Percentiles rank a stretch among this genome's conserved stretches.
Evolutionary conservation across 1,140 invertebrate genomes (phyloP).

Genomic region (Apis dorsata): DNA sequence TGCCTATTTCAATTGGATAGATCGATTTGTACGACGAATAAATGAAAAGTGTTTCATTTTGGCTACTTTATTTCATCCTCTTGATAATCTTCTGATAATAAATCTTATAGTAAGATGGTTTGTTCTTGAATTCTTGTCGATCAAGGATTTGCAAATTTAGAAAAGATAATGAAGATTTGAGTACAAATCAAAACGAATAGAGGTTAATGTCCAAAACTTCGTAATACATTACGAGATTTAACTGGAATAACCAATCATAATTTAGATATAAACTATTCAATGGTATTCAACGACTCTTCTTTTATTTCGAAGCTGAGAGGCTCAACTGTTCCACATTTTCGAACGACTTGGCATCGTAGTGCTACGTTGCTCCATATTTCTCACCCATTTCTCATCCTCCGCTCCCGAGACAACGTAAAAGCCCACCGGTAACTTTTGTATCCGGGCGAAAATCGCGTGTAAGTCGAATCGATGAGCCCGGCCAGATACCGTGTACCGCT

Average conservation of each 20-base stretch:
- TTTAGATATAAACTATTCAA: neutral
- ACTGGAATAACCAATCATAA: too few relatives aligned
- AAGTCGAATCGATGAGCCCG: conserved; percentile 61
- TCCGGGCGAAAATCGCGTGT: conserved; percentile 55
- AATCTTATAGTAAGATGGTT: too few relatives aligned
- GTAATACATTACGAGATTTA: too few relatives aligned
- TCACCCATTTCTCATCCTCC: neutral
- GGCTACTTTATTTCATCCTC: neutral
- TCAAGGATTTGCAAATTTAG: too few relatives aligned
- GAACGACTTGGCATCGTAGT: neutral
- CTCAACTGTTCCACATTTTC: neutral
- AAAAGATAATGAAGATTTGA: too few relatives aligned
- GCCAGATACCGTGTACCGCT: conserved; percentile 44
- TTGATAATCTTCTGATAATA: neutral
- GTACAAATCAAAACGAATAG: too few relatives aligned
- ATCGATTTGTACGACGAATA: neutral
- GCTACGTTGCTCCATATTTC: neutral
- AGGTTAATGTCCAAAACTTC: too few relatives aligned
- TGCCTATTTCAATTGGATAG: neutral
- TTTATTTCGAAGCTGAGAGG: neutral
- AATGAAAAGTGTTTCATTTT: neutral
- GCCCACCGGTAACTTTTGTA: conserved; percentile 61
- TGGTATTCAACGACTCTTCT: neutral
- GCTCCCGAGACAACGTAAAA: conserved; percentile 22
- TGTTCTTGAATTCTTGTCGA: neutral